Base-by-base conservation (phyloP, 1,140 invertebrate genomes). In the Drosophila athabasca region DNA sequence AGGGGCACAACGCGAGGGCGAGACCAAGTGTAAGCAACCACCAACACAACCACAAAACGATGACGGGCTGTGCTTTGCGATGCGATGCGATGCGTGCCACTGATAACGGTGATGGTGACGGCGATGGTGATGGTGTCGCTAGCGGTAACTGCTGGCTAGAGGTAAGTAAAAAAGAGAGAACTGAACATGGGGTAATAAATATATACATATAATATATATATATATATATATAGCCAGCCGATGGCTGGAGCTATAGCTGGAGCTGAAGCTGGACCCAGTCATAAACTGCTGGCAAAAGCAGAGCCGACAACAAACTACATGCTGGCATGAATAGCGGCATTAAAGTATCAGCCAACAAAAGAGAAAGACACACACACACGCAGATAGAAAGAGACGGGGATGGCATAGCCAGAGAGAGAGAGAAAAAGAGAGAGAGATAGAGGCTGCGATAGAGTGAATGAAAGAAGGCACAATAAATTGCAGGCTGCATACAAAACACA, bases 311-410 rank as follows among this genome's bases (percentile, higher is more conserved):
- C 49, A 76, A 69, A 54, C 62, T 13, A 39, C 35, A 39, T 4
- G 11, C 35, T 51, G 50, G 45, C 76, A 76, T 84, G 81, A 80
- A 84, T 77, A 66, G 77, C 62, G 72, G 77, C 49, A 85, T 85
- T 84, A 84, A 85, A 79, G 81, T 83, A 84, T 84, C 76, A 71
- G 75, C 52, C 60, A 61, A 68, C 31, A 62, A 46, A 54, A 57
- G 59, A 48, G 41, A 53, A 50, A 60, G 46, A 62, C 17, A 39
- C 35, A 39, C 35, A 35, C 8, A 35, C 1, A 7, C 9, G 5
- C 6, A 31, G 2, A 31, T 8, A 58, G 29, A 9, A 29, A 49
- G 13, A 26, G 22, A 31, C 0, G 26, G 22, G 6, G 17, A 9
- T 3, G 13, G 22, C 2, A 41, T 15, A 58, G 29, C 8, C 22